Evolutionary conservation across 2,797 vertebrate species (phyloP).

Genomic region (Acipenser ruthenus): DNA sequence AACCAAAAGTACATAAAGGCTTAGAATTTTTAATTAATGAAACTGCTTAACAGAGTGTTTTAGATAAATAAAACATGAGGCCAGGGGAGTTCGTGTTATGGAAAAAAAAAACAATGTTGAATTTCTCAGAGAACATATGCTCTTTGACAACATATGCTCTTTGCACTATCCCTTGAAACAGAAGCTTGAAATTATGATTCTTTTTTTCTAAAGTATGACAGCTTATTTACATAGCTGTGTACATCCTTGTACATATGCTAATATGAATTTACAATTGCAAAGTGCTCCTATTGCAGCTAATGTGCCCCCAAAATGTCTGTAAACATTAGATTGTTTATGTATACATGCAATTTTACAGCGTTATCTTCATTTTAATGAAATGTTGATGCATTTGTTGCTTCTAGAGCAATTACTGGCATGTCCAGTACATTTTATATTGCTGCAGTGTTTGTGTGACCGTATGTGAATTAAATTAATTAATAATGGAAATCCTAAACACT

Average conservation of each 20-base stretch:
- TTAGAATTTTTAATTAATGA: background rate
- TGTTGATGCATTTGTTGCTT: constrained; percentile 22
- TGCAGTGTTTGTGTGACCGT: constrained; percentile 1
- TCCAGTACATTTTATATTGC: constrained; percentile 25
- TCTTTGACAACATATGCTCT: background rate
- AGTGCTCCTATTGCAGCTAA: constrained; percentile 49
- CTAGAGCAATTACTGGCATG: constrained; percentile 26
- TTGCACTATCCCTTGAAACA: background rate
- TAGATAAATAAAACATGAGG: background rate
- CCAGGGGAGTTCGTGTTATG: no score
- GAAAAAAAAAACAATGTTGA: no score
- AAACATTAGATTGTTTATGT: constrained; percentile 39
- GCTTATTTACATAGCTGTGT: constrained; percentile 64
- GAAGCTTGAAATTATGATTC: constrained; percentile 48
- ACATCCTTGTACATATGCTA: constrained; percentile 70
- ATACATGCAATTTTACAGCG: constrained; percentile 35
- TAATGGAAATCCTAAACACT: background rate
- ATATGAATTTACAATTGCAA: constrained; percentile 59
- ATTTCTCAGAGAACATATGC: background rate
- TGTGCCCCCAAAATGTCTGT: constrained; percentile 67
- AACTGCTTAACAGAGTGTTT: background rate
- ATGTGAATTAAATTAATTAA: constrained; percentile 1
- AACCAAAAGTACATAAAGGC: background rate
- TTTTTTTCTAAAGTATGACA: constrained; percentile 69
- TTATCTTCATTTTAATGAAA: constrained; percentile 21